A percentile compares a stretch with the other conserved stretches of the same genome.
These are phyloP conservation scores for Boleophthalmus pectinirostris DNA, from an alignment of 2,113 vertebrate species.

Conservation along the genomic window DNA sequence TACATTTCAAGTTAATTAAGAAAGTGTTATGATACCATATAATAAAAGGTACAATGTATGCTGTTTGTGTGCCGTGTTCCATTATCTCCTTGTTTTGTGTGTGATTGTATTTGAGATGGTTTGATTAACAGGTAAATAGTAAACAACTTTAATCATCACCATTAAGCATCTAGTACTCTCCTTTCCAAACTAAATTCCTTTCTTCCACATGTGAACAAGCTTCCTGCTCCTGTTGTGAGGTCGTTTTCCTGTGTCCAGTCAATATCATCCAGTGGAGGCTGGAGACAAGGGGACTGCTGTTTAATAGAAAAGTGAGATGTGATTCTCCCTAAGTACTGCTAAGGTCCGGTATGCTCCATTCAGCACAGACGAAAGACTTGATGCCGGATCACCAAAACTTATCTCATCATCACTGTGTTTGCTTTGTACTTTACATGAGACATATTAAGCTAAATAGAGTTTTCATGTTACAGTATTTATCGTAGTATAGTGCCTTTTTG, in stretches of 20 bases:
- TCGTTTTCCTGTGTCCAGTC: slow-evolving; percentile 39
- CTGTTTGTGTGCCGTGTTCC: too few species aligned
- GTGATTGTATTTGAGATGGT: too few species aligned
- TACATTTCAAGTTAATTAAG: too few species aligned
- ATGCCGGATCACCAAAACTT: not conserved
- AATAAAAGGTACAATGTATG: too few species aligned
- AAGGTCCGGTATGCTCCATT: not conserved
- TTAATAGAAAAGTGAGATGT: slow-evolving; percentile 59
- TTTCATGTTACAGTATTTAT: too few species aligned
- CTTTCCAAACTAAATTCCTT: slow-evolving; percentile 4
- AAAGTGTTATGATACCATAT: too few species aligned
- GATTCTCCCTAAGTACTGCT: slow-evolving; percentile 42
- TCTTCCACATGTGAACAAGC: slow-evolving; percentile 11
- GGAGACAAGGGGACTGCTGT: slow-evolving; percentile 33
- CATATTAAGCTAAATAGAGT: too few species aligned
- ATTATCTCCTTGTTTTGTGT: too few species aligned
- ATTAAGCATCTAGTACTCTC: slow-evolving; percentile 4
- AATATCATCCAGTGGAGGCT: slow-evolving; percentile 41
- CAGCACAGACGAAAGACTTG: slow-evolving; percentile 32
- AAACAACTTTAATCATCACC: not conserved
- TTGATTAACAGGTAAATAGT: too few species aligned
- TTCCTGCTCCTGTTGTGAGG: slow-evolving; percentile 2
- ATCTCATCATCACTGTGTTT: too few species aligned
- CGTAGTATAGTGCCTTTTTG: too few species aligned
- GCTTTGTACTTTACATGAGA: too few species aligned